Evolutionary conservation across 2,797 vertebrate genomes (phyloP).

Genomic region (Alcedo quadribrachys): DNA sequence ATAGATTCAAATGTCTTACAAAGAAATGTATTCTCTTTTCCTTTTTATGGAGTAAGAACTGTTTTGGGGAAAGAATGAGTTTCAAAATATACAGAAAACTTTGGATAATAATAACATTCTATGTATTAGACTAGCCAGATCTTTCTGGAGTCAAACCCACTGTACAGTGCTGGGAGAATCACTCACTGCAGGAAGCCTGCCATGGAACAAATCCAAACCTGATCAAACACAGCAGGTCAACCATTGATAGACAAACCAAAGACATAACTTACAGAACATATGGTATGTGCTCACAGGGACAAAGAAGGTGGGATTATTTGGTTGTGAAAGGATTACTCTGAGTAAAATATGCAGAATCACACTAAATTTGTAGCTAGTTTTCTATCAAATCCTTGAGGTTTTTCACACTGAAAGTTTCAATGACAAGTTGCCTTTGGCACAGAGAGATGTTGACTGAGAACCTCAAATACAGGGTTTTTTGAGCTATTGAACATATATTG

Average conservation of each 20-base stretch:
- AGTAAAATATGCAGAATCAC: background rate
- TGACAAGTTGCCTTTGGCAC: background rate
- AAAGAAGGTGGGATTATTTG: background rate
- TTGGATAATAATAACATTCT: background rate
- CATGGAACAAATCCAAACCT: background rate
- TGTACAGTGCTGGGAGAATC: background rate
- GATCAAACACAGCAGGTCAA: background rate
- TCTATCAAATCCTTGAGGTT: background rate
- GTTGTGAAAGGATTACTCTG: background rate
- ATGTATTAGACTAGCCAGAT: background rate
- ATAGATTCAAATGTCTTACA: constrained; percentile 60
- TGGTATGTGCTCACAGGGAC: background rate
- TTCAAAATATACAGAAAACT: constrained; percentile 38
- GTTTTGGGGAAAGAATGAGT: constrained; percentile 13
- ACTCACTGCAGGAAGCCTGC: background rate
- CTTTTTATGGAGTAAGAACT: constrained; percentile 37
- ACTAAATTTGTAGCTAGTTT: background rate
- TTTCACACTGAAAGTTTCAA: background rate
- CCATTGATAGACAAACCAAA: background rate
- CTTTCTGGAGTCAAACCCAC: background rate
- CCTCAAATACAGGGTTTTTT: background rate
- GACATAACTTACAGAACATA: background rate
- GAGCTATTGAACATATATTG: background rate
- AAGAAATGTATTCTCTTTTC: constrained; percentile 63
- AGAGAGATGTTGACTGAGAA: background rate